Percentiles rank a stretch among this genome's conserved stretches.
Conservation (phyloP, 1,140 invertebrate species). For the Atta colombica region DNA sequence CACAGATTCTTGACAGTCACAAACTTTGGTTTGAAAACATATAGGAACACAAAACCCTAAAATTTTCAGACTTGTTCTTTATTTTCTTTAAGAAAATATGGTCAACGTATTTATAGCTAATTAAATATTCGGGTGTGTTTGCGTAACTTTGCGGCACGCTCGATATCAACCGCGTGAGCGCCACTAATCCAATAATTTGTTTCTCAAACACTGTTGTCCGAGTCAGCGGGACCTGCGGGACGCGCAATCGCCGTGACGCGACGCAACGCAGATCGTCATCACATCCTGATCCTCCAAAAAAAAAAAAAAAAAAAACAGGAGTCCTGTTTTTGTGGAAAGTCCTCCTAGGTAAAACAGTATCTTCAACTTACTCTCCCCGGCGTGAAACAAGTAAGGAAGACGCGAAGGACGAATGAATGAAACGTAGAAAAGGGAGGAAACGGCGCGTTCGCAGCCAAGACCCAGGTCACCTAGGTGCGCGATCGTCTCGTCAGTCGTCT, state of each 20-base stretch:
- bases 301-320: background rate
- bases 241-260: slow-evolving; percentile 44
- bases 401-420: background rate
- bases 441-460: background rate
- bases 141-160: background rate
- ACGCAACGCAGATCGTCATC: slow-evolving; percentile 11
- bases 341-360: background rate
- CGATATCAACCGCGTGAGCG: background rate
- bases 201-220: background rate
- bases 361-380: background rate
- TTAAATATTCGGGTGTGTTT: background rate
- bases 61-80: too few species aligned
- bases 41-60: too few species aligned
- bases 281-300: too few species aligned
- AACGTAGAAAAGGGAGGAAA: slow-evolving; percentile 2
- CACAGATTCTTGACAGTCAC: too few species aligned
- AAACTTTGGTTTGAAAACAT: too few species aligned
- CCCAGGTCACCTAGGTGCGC: too few species aligned
- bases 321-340: background rate
- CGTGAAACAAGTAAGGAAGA: background rate
- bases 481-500: slow-evolving; percentile 16
- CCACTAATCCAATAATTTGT: slow-evolving; percentile 26
- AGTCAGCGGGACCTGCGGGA: background rate
- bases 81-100: too few species aligned
- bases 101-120: background rate